These are phyloP conservation scores for Rhagonycha lutea DNA, from an alignment of 2,888 invertebrate species.

Conservation along the genomic window DNA sequence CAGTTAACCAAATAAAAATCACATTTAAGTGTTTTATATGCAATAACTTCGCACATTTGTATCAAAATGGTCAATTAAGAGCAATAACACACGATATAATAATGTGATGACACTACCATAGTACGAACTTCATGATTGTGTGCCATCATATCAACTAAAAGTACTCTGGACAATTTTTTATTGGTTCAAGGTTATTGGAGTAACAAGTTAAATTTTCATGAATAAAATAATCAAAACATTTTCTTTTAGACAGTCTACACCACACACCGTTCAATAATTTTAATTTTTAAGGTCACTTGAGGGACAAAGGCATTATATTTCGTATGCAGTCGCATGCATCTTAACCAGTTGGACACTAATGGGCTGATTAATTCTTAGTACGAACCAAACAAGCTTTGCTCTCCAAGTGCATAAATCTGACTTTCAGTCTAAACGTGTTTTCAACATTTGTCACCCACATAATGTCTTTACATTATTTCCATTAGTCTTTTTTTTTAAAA, in stretches of 20 bases:
- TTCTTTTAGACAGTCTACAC: conserved; percentile 7
- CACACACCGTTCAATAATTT: conserved; percentile 11
- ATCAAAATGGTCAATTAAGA: conserved; percentile 45
- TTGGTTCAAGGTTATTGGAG: conserved; percentile 30
- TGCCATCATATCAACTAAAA: conserved; percentile 17
- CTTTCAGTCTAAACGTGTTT: conserved; percentile 37
- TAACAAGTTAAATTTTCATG: neutral
- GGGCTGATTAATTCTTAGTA: conserved; percentile 33
- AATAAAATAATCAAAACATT: neutral
- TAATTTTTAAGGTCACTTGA: conserved; percentile 23
- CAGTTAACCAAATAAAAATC: conserved; percentile 47
- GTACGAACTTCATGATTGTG: conserved; percentile 34
- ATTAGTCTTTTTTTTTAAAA: neutral
- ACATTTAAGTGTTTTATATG: conserved; percentile 44
- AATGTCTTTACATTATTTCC: conserved; percentile 29
- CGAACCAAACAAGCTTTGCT: conserved; percentile 36
- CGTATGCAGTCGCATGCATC: conserved; percentile 22
- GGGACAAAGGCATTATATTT: conserved; percentile 14
- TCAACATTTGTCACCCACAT: conserved; percentile 38
- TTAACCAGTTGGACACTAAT: conserved; percentile 22
- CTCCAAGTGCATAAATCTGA: conserved; percentile 38
- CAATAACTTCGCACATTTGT: conserved; percentile 42
- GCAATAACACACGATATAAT: conserved; percentile 44
- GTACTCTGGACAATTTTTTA: conserved; percentile 16
- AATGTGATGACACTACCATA: conserved; percentile 44